Evolutionary conservation across 2,797 vertebrate genomes (phyloP), one percentile per base, ranked within the genome.

Genomic region (Gephyroberyx darwinii): DNA sequence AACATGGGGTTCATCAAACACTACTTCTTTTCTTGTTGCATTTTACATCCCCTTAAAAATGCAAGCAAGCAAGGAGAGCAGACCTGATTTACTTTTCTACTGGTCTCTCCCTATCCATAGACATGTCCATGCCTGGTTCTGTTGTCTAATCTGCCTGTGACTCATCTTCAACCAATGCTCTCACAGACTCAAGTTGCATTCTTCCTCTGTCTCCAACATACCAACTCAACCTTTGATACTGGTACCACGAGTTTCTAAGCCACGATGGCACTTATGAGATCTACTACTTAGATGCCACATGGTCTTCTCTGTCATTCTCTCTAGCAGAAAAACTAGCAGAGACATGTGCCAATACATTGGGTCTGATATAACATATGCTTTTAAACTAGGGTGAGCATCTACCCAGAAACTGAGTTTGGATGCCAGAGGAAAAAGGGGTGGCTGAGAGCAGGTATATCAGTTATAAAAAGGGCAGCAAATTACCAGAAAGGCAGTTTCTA

Each of bases 331-430:
- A 41, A 13, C 39, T 41, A 13, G 39, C 10, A 10, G 8, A 41
- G 39, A 2, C 39, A 41, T 41, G 9, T 2, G 39, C 39, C 39
- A 41, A 13, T 4, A 3, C 64, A 53, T 67, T 53, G 69, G 57
- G 58, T 74, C 71, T 86, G 79, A 81, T 80, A 69, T 70, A 76
- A 69, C 65, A 80, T 73, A 73, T 74, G 79, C 74, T 86, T 69
- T 74, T 81, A 74, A 89, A 88, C 79, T 87, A 83, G 87, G 83
- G 65, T 78, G 80, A 47, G 52, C 53, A 64, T 84, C 74, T 81
- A 74, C 69, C 69, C 67, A 53, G 69, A 84, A 81, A 84, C 65
- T 47, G 3, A 41, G 39, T 9, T 41, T 41, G 39, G 39, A 41
- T 41, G 39, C 2, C 61, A 71, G 12, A 50, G 66, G 31, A 61